Conservation (phyloP, 2,113 vertebrate genomes). For the Corynorhinus townsendii region DNA sequence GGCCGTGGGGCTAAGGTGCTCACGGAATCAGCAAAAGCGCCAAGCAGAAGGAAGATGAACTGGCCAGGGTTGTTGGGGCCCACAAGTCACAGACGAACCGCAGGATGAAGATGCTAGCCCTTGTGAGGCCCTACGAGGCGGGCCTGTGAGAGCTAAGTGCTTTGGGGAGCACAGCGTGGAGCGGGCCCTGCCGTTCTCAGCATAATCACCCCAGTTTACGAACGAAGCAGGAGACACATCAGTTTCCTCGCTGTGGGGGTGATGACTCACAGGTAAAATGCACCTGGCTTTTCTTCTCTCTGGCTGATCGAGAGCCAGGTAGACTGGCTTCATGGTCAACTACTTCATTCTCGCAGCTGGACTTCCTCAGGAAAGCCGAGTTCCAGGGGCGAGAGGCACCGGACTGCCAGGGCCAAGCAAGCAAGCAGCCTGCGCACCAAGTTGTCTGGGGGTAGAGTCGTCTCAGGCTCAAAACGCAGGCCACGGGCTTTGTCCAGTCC, state of each 20-base stretch:
- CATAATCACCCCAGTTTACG: neutral
- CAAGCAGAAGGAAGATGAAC: neutral
- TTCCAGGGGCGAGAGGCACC: neutral
- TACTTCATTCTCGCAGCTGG: neutral
- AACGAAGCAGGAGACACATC: neutral
- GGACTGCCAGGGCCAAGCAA: neutral
- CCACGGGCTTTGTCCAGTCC: neutral
- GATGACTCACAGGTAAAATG: neutral
- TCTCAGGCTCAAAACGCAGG: neutral
- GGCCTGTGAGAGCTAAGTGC: neutral
- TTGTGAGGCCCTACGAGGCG: rapidly evolving
- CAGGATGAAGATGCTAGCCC: neutral
- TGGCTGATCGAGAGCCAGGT: neutral
- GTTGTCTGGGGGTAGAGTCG: rapidly evolving
- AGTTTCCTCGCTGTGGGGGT: constrained; percentile 32
- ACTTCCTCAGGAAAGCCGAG: neutral
- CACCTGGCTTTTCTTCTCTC: constrained; percentile 50
- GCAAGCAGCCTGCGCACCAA: neutral
- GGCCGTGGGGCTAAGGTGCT: rapidly evolving
- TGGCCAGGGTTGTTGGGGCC: rapidly evolving
- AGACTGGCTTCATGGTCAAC: neutral
- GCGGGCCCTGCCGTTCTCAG: too few species aligned
- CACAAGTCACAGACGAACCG: rapidly evolving
- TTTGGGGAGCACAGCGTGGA: rapidly evolving
- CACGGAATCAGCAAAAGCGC: rapidly evolving